Base-by-base conservation (phyloP, 2,797 vertebrate genomes). In the Iguana delicatissima region DNA sequence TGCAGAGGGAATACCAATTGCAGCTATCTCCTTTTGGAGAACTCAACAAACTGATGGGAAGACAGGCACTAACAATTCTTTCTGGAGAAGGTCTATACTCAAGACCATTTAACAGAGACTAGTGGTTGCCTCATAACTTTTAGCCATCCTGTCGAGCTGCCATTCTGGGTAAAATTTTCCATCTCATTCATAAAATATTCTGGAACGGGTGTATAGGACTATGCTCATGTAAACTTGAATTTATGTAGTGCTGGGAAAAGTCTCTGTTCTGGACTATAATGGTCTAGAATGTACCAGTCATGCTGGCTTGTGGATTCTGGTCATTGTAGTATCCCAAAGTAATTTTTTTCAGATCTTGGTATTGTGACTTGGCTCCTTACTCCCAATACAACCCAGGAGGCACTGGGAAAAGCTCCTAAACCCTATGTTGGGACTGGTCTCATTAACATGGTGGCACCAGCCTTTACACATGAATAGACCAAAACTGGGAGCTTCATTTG, bases 1-100 rank as follows among this genome's bases (percentile, higher is more conserved):
- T 62, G 74, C 88, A 87, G 73, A 84, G 20, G 84, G 74, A 79
- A 92, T 87, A 87, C 67, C 81, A 74, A 87, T 55, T 16, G 42
- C 46, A 80, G 73, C 64, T 18, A 87, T 26, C 35, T 57, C 20
- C 62, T 55, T 79, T 42, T 38, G 73, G 29, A 67, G 73, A 77
- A 42, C 26, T 55, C 24, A 26, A 12, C 4, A 57, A 55, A 77
- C 62, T 4, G 2, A 6, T 12, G 26, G 50, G 29, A 57, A 80
- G n/a, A 69, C 50, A 57, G 29, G 10, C 12, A 62, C 6, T 14
- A 74, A 55, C 42, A 35, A n/a, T 69, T 83, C 35, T 16, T 76
- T 46, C 59, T 64, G n/a, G 42, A 81, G 59, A 57, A 18, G 32
- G 1, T 59, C 26, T 26, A 1, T 6, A 50, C 6, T 9, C 64